phyloP scores from a whole-genome alignment of 2,113 vertebrate genomes.

The Hemiprocne comata region DNA sequence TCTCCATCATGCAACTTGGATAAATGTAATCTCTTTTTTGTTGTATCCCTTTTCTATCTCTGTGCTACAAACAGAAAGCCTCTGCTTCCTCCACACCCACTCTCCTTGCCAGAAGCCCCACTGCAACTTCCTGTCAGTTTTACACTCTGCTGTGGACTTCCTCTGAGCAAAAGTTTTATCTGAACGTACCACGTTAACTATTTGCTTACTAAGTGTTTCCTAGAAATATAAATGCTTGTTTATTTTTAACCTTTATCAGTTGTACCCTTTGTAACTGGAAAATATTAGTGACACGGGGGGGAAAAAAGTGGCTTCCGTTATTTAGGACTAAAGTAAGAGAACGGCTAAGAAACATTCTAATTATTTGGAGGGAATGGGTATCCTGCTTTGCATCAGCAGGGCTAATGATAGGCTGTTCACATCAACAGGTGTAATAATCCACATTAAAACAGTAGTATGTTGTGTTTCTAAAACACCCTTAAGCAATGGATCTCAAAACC shows the following conservation, averaged over 20 bases:
- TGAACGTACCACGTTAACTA: background rate
- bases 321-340: background rate
- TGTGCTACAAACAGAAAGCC: background rate
- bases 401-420: background rate
- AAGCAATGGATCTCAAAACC: background rate
- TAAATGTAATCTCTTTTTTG: background rate
- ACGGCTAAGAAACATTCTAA: background rate
- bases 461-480: background rate
- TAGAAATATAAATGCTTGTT: background rate
- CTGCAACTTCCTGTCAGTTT: conserved; percentile 64
- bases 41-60: background rate
- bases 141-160: conserved; percentile 2
- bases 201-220: conserved; percentile 31
- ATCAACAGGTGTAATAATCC: background rate
- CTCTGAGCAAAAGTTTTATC: conserved; percentile 41
- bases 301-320: background rate
- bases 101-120: conserved; percentile 22
- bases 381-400: background rate
- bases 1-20: background rate
- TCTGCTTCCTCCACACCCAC: conserved; percentile 54
- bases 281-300: background rate
- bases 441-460: background rate
- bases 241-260: background rate
- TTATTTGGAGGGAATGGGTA: background rate
- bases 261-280: background rate